These are phyloP conservation scores for Luperina testacea DNA, from an alignment of 2,888 invertebrate species.

Conservation along the genomic window DNA sequence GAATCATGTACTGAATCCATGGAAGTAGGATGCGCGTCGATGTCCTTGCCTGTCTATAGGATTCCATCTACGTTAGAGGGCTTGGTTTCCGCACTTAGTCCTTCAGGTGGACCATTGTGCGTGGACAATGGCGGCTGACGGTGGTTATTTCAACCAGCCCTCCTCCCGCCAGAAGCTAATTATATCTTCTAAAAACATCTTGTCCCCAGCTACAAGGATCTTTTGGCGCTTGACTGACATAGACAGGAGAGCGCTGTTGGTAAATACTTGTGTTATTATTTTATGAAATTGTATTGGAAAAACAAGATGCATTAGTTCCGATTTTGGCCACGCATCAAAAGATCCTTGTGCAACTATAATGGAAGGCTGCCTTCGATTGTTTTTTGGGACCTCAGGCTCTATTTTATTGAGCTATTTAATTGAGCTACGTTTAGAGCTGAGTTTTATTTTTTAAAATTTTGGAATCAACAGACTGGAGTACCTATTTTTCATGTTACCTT, in stretches of 20 bases:
- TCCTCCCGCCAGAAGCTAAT: too few relatives aligned
- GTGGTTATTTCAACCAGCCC: too few relatives aligned
- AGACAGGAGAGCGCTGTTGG: background rate
- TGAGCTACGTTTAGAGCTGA: background rate
- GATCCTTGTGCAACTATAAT: background rate
- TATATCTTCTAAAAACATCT: too few relatives aligned
- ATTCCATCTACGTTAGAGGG: too few relatives aligned
- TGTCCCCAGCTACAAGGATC: background rate
- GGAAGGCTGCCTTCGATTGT: background rate
- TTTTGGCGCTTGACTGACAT: background rate
- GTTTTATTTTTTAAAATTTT: background rate
- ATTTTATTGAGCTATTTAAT: background rate
- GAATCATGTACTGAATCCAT: too few relatives aligned
- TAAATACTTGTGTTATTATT: background rate
- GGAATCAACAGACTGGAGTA: too few relatives aligned
- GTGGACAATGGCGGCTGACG: too few relatives aligned
- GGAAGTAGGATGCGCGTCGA: too few relatives aligned
- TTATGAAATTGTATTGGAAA: too few relatives aligned
- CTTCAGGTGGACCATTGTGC: too few relatives aligned
- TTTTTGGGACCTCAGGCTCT: background rate
- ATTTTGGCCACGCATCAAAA: background rate
- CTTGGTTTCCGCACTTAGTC: too few relatives aligned
- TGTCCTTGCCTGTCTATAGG: too few relatives aligned
- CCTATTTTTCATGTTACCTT: conserved; percentile 24
- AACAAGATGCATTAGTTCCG: background rate